Conservation (phyloP, 2,113 vertebrate species). For the Cryptotis parvus region DNA sequence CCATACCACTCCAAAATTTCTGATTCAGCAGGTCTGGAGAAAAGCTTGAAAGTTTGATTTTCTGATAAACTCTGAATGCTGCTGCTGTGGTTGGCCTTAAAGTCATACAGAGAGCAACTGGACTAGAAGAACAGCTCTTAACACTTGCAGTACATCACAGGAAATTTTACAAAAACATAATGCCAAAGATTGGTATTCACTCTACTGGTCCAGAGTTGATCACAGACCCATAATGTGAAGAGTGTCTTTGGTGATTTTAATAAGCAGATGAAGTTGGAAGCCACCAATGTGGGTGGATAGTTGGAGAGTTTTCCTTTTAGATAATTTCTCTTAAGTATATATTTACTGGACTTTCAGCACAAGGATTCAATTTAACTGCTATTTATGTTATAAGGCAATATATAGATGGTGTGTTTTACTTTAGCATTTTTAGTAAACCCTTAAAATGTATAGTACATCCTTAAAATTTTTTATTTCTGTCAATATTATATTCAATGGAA, state of each 20-base stretch:
- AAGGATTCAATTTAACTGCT: too few species aligned
- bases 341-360: too few species aligned
- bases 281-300: background rate
- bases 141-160: background rate
- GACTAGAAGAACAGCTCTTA: background rate
- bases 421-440: too few species aligned
- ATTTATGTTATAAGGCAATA: too few species aligned
- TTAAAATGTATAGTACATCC: too few species aligned
- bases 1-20: background rate
- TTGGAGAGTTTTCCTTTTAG: too few species aligned
- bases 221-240: background rate
- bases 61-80: background rate
- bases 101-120: background rate
- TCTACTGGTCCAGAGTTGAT: background rate
- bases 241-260: background rate
- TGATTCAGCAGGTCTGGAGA: background rate
- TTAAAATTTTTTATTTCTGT: too few species aligned
- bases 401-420: too few species aligned
- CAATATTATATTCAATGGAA: too few species aligned
- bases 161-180: background rate
- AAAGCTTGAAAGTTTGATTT: background rate
- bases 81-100: background rate
- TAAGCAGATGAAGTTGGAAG: background rate
- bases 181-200: background rate
- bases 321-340: too few species aligned